Evolutionary conservation across 2,888 invertebrate genomes (phyloP), one percentile per base, ranked within the genome.

Genomic region (Drosophila mettleri): DNA sequence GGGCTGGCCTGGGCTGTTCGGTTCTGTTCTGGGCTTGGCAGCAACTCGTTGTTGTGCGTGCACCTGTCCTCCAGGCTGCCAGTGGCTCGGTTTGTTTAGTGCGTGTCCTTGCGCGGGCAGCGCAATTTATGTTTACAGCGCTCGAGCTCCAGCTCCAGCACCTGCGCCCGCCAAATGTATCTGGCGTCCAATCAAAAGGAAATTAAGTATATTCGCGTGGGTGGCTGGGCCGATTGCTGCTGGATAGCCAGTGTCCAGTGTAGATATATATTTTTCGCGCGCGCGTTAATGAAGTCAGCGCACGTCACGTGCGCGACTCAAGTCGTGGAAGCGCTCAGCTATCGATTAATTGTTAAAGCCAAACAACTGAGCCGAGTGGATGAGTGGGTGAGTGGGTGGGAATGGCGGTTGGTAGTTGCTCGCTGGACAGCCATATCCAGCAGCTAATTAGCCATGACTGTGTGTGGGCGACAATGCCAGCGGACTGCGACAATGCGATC

Each of bases 281-380:
- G 55, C 24, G 48, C 14, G 41, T 27, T 54, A 66, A 76, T 76
- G 63, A 76, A 76, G 71, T 71, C 71, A 41, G 60, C 41, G 54
- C 63, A 51, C 60, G 74, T 73, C 38, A 63, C 83, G 82, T 82
- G 75, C 75, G 34, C 38, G 49, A 8, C n/a, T 49, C 38, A 36
- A 54, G 31, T 20, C 18, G 22, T 33, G 49, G 22, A 45, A 49
- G 54, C 55, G 66, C 58, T 72, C 52, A 48, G 57, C 48, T 82
- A 83, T 84, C 83, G 88, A 84, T 84, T 63, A 79, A 79, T 82
- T 79, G 74, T 60, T 72, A 65, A 86, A 86, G 83, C 80, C 86
- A 71, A 85, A 68, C 74, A 82, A 71, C 58, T 52, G 66, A 57
- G 34, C 14, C 18, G 2, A n/a, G 22, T n/a, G 24, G 16, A 10